These are phyloP conservation scores for Ecliptopera silaceata DNA, from an alignment of 2,888 invertebrate species.

Conservation along the genomic window DNA sequence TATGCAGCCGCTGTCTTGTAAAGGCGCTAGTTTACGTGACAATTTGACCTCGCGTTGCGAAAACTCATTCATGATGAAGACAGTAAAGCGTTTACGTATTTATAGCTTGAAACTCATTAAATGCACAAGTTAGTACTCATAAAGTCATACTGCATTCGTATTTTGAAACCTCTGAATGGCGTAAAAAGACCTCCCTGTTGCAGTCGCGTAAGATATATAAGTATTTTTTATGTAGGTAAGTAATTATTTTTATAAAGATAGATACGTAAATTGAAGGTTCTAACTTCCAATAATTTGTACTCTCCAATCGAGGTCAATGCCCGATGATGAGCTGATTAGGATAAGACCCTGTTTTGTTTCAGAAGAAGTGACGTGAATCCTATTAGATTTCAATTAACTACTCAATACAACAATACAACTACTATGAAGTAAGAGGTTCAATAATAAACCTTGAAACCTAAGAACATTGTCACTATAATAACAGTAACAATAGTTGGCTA, in stretches of 20 bases:
- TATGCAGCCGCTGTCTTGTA: not conserved
- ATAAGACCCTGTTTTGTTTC: too few species aligned
- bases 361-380: too few species aligned
- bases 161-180: conserved; percentile 10
- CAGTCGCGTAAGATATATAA: too few species aligned
- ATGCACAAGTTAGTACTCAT: conserved; percentile 16
- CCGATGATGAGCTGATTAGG: too few species aligned
- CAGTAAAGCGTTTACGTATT: conserved; percentile 21
- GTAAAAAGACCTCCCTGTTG: conserved; percentile 1
- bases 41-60: conserved; percentile 24
- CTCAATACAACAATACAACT: too few species aligned
- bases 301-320: too few species aligned
- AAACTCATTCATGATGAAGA: conserved; percentile 27
- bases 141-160: conserved; percentile 7
- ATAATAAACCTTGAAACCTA: not conserved
- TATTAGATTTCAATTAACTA: not conserved
- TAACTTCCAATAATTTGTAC: too few species aligned
- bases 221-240: too few species aligned
- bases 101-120: conserved; percentile 17
- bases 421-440: not conserved
- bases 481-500: not conserved
- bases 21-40: conserved; percentile 25
- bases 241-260: too few species aligned
- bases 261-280: too few species aligned
- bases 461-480: not conserved